These are phyloP conservation scores for Hemiprocne comata DNA, from an alignment of 2,113 vertebrate species.

Conservation along the genomic window DNA sequence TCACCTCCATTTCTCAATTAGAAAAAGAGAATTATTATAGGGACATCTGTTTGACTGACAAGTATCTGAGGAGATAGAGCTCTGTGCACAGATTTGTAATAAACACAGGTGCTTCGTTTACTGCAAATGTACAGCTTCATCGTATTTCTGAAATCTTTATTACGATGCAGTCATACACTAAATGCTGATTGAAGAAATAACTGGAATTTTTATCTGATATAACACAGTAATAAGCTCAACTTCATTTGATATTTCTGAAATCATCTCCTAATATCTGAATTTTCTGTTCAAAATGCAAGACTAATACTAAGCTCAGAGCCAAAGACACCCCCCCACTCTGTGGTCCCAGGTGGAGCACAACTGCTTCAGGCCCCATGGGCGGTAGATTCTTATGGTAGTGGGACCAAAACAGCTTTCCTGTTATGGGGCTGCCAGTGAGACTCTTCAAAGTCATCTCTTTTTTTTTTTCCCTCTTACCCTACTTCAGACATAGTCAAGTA, in stretches of 20 bases:
- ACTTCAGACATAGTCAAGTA: not conserved
- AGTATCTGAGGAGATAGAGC: constrained; percentile 24
- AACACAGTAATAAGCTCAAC: constrained; percentile 61
- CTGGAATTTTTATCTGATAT: constrained; percentile 55
- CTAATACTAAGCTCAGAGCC: not conserved
- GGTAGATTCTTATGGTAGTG: not conserved
- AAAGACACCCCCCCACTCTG: not conserved
- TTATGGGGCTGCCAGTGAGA: not conserved
- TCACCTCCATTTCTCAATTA: constrained; percentile 54
- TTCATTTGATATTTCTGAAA: constrained; percentile 68
- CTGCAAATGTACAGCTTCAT: constrained; percentile 40
- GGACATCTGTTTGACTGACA: constrained; percentile 57
- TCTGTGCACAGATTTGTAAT: constrained; percentile 35
- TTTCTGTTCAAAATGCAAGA: constrained; percentile 31
- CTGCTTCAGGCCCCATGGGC: not conserved
- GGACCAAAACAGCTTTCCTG: not conserved
- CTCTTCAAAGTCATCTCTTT: not conserved
- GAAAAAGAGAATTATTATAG: constrained; percentile 35
- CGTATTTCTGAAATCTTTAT: constrained; percentile 52
- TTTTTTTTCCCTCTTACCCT: not conserved
- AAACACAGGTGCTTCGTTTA: constrained; percentile 40
- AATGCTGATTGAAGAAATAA: constrained; percentile 67
- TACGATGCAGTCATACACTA: constrained; percentile 29
- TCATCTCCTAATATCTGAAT: constrained; percentile 12
- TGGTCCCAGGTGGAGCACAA: not conserved